Evolutionary conservation across 2,888 invertebrate genomes (phyloP), one percentile per base, ranked within the genome.

Genomic region (Galeopsomyia nigrocyanea): DNA sequence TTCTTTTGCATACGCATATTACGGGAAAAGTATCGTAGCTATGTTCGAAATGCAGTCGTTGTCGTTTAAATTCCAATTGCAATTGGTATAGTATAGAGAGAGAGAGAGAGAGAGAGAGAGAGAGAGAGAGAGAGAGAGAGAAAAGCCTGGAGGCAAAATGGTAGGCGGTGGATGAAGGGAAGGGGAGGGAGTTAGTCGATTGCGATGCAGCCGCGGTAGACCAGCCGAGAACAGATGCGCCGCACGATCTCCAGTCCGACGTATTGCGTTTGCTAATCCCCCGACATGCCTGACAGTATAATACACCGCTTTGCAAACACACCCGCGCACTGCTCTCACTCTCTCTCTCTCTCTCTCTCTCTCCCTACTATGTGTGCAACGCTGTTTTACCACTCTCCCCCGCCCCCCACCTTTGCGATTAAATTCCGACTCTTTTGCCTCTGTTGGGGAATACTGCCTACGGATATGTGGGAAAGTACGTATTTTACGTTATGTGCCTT

Each of bases 211-310:
- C 79, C 70, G 74, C 62, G 71, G 77, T 77, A 76, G 76, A 75
- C 77, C 76, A 77, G 75, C 73, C 73, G 81, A 78, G 83, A 84
- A 84, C 84, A 84, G 84, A 84, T 84, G 84, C 83, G 80, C 83
- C 79, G 83, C 82, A 84, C 82, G 84, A 84, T 84, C 82, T 79
- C 81, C 80, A 82, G 80, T 79, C 80, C 82, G 82, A 84, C 82
- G 84, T 84, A 84, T 83, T 82, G 82, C 83, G 82, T 84, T 84
- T 84, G 84, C 83, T 84, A 84, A 84, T 84, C 84, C 84, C 70
- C 80, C 82, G 78, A 83, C 84, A 83, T 83, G 81, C 80, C 83
- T 82, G 83, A 84, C 84, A 81, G 83, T 83, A 84, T 84, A 84
- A 84, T 84, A 83, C 84, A 83, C 81, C 82, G 83, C 84, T 84